These are phyloP conservation scores for Lutjanus argentimaculatus DNA, from an alignment of 2,797 vertebrate species.

Conservation along the genomic window DNA sequence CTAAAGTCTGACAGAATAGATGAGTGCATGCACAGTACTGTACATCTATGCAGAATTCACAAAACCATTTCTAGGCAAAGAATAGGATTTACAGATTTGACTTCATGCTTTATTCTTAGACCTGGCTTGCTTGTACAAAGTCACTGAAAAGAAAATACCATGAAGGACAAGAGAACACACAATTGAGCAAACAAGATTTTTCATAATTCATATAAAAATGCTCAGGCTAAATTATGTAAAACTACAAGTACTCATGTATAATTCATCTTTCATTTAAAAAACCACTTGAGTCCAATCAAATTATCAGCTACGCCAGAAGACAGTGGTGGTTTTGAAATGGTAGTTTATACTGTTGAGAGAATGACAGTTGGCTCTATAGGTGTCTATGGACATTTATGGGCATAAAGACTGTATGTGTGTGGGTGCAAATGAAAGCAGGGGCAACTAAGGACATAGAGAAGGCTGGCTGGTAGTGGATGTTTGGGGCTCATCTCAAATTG, in stretches of 20 bases:
- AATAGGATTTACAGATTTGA: not conserved
- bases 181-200: slow-evolving; percentile 15
- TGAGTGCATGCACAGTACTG: not conserved
- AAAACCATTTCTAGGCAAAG: not conserved
- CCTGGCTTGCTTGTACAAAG: not conserved
- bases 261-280: slow-evolving; percentile 31
- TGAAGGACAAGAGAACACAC: not conserved
- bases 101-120: not conserved
- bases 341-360: not conserved
- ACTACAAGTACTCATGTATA: slow-evolving; percentile 8
- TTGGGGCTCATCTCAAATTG: slow-evolving; percentile 3
- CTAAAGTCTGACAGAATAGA: not conserved
- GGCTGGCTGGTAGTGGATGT: not conserved
- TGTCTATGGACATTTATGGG: not conserved
- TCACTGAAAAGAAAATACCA: not conserved
- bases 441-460: not conserved
- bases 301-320: not conserved
- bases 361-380: not conserved
- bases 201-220: slow-evolving; percentile 37
- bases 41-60: too few relatives aligned
- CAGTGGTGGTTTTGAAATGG: not conserved
- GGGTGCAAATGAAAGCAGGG: not conserved
- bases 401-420: not conserved
- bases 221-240: slow-evolving; percentile 15
- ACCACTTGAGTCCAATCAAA: slow-evolving; percentile 9